Evolutionary conservation across 2,113 vertebrate genomes (phyloP), one percentile per base, ranked within the genome.

Genomic region (Aegypius monachus): DNA sequence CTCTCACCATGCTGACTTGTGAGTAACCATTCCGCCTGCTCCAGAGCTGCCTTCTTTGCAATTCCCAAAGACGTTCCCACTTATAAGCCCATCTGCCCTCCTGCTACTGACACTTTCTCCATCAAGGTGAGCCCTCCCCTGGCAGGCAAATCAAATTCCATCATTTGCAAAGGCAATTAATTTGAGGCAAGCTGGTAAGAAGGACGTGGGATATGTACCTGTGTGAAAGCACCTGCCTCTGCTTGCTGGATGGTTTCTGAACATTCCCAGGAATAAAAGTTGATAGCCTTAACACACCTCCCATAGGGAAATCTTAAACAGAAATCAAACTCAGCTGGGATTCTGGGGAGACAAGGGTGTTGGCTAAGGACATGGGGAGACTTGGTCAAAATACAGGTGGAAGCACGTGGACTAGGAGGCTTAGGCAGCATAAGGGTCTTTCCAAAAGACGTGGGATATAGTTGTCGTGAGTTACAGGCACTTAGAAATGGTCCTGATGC

Each of bases 1-100:
- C 62, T 31, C n/a, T 12, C 43, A 6, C 3, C 0, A 13, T 1
- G 42, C 50, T 4, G 29, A 23, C 31, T 32, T 4, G 4, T 3
- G 56, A 63, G 56, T 7, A 47, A 47, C 26, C 6, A 0, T 32
- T 9, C n/a, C 11, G 3, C 47, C 26, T 27, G 32, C 43, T 59
- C 59, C 43, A 20, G 25, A n/a, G 53, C 20, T 2, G 4, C 29
- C 23, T 0, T 3, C 65, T 22, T 22, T 19, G 26, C 77, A 3
- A 21, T 62, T 62, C 55, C 48, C 78, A 22, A 13, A 55, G 61
- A 55, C 2, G 3, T 36, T 68, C 77, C 42, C 17, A 2, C 26
- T 31, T 36, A 5, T 4, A 16, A 61, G 34, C 62, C 77, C 40
- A 19, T 22, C 56, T 18, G 47, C 53, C 47, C 52, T 48, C 70